A percentile compares a stretch with the other conserved stretches of the same genome.
Evolutionary conservation across 1,140 invertebrate species (phyloP).

Genomic region (Drosophila virilis): DNA sequence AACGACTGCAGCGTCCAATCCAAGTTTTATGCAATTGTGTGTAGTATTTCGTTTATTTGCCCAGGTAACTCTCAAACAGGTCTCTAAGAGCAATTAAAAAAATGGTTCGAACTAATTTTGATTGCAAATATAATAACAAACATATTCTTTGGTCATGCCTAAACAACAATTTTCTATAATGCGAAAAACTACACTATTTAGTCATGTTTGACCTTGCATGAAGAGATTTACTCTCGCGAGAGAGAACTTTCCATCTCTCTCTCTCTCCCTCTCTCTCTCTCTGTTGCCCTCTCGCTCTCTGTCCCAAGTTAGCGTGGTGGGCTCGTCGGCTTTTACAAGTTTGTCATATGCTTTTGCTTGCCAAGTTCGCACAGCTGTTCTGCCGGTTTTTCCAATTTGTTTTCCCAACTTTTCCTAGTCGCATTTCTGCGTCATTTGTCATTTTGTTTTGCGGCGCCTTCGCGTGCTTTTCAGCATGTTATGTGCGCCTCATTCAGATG

Average conservation of each 20-base stretch:
- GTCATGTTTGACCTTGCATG: not conserved
- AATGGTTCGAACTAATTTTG: not conserved
- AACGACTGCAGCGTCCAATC: conserved; percentile 71
- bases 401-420: conserved; percentile 21
- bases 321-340: conserved; percentile 52
- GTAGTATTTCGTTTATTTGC: conserved; percentile 51
- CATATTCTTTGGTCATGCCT: conserved; percentile 1
- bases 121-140: not conserved
- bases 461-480: conserved; percentile 33
- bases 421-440: conserved; percentile 40
- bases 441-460: conserved; percentile 24
- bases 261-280: not conserved
- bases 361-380: conserved; percentile 60
- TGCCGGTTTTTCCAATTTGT: conserved; percentile 38
- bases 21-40: conserved; percentile 52
- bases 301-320: conserved; percentile 1
- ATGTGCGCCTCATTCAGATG: conserved; percentile 7
- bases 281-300: conserved; percentile 11
- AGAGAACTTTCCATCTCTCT: conserved; percentile 3
- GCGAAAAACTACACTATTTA: not conserved
- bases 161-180: not conserved
- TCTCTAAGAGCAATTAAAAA: conserved; percentile 1
- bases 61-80: conserved; percentile 44
- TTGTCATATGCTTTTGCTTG: conserved; percentile 46
- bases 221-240: conserved; percentile 7